Conservation (phyloP, 2,888 invertebrate genomes). For the Euzophera pinguis region DNA sequence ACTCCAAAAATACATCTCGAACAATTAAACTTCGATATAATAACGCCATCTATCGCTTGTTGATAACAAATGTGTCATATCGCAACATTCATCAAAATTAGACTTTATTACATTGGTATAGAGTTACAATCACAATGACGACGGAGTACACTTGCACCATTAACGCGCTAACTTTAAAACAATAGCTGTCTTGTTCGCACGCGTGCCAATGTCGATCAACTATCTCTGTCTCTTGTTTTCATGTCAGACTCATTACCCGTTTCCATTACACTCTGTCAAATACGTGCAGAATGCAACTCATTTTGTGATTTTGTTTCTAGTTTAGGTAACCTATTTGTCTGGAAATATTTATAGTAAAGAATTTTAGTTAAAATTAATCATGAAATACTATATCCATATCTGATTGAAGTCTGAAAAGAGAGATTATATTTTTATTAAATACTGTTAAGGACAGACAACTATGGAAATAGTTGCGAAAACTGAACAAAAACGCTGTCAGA, state of each 20-base stretch:
- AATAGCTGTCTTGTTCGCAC: slow-evolving; percentile 61
- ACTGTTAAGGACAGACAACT: too few relatives aligned
- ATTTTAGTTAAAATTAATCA: too few relatives aligned
- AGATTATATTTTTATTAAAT: background rate
- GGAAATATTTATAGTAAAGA: too few relatives aligned
- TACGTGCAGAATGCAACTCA: slow-evolving; percentile 42
- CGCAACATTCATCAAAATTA: slow-evolving; percentile 36
- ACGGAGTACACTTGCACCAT: slow-evolving; percentile 59
- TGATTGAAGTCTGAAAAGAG: too few relatives aligned
- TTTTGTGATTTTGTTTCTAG: slow-evolving; percentile 23
- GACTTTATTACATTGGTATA: slow-evolving; percentile 46
- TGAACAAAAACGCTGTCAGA: slow-evolving; percentile 67
- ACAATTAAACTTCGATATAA: slow-evolving; percentile 33
- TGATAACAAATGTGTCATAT: slow-evolving; percentile 30
- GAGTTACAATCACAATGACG: slow-evolving; percentile 61
- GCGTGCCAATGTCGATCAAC: slow-evolving; percentile 43
- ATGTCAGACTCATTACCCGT: slow-evolving; percentile 71
- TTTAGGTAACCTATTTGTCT: too few relatives aligned
- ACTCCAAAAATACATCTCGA: slow-evolving; percentile 15
- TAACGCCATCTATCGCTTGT: slow-evolving; percentile 59
- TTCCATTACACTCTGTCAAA: slow-evolving; percentile 77
- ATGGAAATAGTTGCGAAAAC: slow-evolving; percentile 35
- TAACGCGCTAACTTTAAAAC: slow-evolving; percentile 42
- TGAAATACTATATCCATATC: too few relatives aligned
- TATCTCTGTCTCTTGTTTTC: slow-evolving; percentile 61